Percentiles rank a stretch among this genome's conserved stretches.
phyloP scores from a whole-genome alignment of 2,113 vertebrate genomes.

The Myxocyprinus asiaticus region DNA sequence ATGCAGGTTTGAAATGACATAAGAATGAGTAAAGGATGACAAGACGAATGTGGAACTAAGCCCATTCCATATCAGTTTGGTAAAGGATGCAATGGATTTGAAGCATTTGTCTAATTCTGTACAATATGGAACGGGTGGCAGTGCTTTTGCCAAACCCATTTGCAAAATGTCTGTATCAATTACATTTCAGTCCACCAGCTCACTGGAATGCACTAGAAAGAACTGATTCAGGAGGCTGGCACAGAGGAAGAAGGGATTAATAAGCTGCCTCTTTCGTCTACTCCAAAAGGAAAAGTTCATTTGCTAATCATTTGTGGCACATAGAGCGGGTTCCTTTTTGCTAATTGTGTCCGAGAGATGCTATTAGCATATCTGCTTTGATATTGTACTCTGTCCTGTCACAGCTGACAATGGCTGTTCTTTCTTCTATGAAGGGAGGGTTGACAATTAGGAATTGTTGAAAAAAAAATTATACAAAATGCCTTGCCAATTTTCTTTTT shows the following conservation, averaged over 20 bases:
- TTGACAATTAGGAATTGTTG: not conserved
- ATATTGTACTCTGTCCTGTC: conserved; percentile 25
- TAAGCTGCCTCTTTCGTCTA: conserved; percentile 10
- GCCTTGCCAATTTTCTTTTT: too few relatives aligned
- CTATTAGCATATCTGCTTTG: conserved; percentile 41
- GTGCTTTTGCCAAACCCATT: not conserved
- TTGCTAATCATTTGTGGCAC: conserved; percentile 45
- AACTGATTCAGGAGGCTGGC: conserved; percentile 2
- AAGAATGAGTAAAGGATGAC: too few relatives aligned
- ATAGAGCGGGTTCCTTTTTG: conserved; percentile 37
- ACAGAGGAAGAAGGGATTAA: not conserved
- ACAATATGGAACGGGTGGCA: not conserved
- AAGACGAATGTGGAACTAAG: too few relatives aligned
- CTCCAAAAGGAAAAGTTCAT: conserved; percentile 14
- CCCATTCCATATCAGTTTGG: not conserved
- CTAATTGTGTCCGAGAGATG: conserved; percentile 47
- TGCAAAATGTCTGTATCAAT: conserved; percentile 20
- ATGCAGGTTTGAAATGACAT: too few relatives aligned
- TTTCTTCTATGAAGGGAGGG: not conserved
- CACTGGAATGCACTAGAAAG: conserved; percentile 31
- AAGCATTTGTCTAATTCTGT: not conserved
- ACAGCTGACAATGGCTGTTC: conserved; percentile 12
- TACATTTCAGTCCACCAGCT: conserved; percentile 20
- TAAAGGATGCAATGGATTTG: not conserved
- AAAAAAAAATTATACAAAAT: not conserved